Conservation (phyloP, 2,113 vertebrate species). For the Herpetotheres cachinnans region DNA sequence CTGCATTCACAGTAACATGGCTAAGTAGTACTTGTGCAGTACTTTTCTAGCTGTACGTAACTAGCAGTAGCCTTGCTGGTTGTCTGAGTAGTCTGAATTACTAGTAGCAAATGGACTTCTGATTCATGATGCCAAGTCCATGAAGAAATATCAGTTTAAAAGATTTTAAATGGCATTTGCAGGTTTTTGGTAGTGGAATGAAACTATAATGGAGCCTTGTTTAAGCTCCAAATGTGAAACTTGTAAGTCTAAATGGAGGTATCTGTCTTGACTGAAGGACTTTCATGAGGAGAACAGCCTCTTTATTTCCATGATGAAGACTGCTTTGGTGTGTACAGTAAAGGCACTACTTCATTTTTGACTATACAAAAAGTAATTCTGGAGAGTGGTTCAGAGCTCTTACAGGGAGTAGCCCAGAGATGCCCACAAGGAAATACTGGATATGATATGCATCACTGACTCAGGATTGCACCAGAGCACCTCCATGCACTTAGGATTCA, state of each 20-base stretch:
- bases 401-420: background rate
- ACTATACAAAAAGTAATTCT: background rate
- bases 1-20: background rate
- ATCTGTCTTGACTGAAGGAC: background rate
- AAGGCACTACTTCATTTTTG: background rate
- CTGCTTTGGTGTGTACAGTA: background rate
- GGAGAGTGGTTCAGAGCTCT: background rate
- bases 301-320: background rate
- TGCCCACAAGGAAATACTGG: background rate
- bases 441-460: too few relatives aligned
- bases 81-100: background rate
- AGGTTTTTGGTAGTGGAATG: background rate
- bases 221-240: background rate
- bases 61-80: background rate
- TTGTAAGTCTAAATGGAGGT: background rate
- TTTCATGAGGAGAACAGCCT: background rate
- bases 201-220: background rate
- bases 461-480: background rate
- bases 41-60: background rate
- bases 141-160: background rate
- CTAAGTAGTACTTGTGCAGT: fast-evolving
- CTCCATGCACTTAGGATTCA: background rate
- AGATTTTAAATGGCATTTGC: background rate
- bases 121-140: fast-evolving
- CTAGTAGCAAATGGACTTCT: background rate